Percentiles rank a stretch among this genome's conserved stretches.
phyloP scores from a whole-genome alignment of 1,140 invertebrate genomes.

The Rhagoletis pomonella region DNA sequence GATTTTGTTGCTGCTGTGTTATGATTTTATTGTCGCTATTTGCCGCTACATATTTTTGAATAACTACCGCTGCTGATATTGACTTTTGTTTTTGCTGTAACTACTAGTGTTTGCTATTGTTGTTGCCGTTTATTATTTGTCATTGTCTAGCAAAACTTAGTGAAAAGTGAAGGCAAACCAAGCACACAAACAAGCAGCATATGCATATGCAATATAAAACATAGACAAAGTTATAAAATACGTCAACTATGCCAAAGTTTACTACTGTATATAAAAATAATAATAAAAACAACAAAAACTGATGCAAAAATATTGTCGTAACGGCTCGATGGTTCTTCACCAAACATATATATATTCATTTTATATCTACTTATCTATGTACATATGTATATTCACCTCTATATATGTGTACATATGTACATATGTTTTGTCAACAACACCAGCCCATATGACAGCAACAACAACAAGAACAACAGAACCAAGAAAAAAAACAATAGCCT shows the following conservation, averaged over 20 bases:
- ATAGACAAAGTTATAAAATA: not conserved
- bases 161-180: constrained; percentile 30
- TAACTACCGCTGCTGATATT: not conserved
- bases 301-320: not conserved
- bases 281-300: not conserved
- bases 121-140: constrained; percentile 5
- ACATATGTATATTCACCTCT: too few species aligned
- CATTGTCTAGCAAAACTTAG: constrained; percentile 33
- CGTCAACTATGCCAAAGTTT: constrained; percentile 53
- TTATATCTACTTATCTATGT: too few species aligned
- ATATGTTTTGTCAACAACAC: constrained; percentile 40
- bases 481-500: not conserved
- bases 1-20: not conserved
- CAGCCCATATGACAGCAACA: constrained; percentile 7
- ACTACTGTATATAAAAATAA: not conserved
- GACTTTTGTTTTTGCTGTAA: not conserved
- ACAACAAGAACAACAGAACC: constrained; percentile 29
- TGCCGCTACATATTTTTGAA: not conserved
- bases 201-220: not conserved
- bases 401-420: not conserved
- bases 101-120: not conserved
- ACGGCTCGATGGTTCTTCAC: not conserved
- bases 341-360: not conserved
- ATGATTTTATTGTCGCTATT: constrained; percentile 28
- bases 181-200: not conserved